A percentile compares a stretch with the other conserved stretches of the same genome.
Conservation (phyloP, 2,797 vertebrate genomes). For the Lagodon rhomboides region DNA sequence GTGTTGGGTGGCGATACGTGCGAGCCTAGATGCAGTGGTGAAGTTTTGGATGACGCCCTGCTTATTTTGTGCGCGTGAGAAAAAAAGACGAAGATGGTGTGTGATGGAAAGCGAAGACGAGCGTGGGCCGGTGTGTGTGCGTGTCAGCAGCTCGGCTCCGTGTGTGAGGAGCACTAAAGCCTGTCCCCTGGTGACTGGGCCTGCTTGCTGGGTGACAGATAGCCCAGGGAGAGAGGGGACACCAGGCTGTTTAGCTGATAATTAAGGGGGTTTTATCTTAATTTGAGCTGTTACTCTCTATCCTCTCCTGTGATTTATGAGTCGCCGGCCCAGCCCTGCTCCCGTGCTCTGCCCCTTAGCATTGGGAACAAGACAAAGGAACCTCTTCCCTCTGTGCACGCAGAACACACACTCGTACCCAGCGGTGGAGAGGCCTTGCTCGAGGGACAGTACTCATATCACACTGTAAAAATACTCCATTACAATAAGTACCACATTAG, state of each 20-base stretch:
- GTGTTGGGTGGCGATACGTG: conserved; percentile 38
- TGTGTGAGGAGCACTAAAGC: conserved; percentile 76
- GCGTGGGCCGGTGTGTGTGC: conserved; percentile 39
- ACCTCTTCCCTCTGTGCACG: conserved; percentile 56
- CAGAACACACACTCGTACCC: conserved; percentile 39
- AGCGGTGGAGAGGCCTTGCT: background rate
- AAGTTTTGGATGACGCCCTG: background rate
- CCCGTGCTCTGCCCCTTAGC: conserved; percentile 78
- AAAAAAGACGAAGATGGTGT: conserved; percentile 20
- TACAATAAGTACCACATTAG: background rate
- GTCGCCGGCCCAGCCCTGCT: conserved; percentile 69
- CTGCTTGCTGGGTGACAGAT: conserved; percentile 76
- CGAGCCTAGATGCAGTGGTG: background rate
- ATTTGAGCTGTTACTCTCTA: conserved; percentile 89
- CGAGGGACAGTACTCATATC: background rate
- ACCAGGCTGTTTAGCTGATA: conserved; percentile 87
- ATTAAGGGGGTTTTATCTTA: conserved; percentile 89
- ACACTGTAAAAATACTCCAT: background rate
- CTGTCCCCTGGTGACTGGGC: conserved; percentile 74
- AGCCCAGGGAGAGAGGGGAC: conserved; percentile 80
- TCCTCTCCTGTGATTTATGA: conserved; percentile 89
- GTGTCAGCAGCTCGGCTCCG: conserved; percentile 58
- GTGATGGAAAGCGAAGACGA: conserved; percentile 28
- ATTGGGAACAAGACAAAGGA: conserved; percentile 77
- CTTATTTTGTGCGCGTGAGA: conserved; percentile 25